Evolutionary conservation across 2,888 invertebrate species (phyloP).

Genomic region (Tipula unca): DNA sequence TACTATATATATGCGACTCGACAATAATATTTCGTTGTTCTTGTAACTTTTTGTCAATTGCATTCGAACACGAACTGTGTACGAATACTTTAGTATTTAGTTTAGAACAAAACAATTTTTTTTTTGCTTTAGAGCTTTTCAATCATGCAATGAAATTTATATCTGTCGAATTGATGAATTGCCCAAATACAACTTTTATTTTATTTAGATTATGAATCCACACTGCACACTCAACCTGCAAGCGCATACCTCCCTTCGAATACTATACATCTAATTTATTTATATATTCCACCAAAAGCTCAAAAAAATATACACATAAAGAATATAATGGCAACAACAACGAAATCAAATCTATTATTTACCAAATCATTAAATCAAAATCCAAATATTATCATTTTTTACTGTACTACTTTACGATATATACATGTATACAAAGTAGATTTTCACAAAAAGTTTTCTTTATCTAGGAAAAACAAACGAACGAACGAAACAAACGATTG

Average conservation of each 20-base stretch:
- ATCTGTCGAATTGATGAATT: background rate
- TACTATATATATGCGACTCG: background rate
- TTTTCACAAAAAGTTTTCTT: background rate
- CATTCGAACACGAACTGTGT: background rate
- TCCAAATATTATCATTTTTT: background rate
- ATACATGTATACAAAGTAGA: background rate
- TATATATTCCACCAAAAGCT: background rate
- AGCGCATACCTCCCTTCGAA: background rate
- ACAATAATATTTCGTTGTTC: background rate
- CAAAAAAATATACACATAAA: background rate
- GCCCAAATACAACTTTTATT: background rate
- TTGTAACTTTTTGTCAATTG: background rate
- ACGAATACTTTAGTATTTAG: background rate
- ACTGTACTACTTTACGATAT: background rate
- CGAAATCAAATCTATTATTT: background rate
- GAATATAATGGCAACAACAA: background rate
- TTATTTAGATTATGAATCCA: background rate
- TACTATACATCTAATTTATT: background rate
- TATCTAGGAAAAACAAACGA: background rate
- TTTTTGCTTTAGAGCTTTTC: background rate
- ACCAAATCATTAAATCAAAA: background rate
- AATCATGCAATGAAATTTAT: background rate
- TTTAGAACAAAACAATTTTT: background rate
- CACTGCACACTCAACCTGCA: background rate
- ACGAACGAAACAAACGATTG: background rate